Evolutionary conservation across 2,113 vertebrate species (phyloP).

Genomic region (Chrysemys picta): DNA sequence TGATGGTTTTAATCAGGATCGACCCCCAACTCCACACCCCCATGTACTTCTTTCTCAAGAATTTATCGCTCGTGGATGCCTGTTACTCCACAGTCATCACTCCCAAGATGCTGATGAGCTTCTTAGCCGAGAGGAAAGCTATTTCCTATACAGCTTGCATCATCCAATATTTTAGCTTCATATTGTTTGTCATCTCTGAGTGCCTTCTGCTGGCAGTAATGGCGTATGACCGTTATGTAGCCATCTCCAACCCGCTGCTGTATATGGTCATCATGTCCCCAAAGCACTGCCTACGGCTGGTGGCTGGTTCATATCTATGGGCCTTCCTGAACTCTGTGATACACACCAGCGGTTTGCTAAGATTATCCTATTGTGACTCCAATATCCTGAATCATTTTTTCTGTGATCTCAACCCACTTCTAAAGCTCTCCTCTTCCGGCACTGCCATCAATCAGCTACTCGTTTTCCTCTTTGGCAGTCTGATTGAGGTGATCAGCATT

Average conservation of each 20-base stretch:
- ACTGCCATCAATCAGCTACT: background rate
- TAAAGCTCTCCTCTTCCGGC: conserved; percentile 6
- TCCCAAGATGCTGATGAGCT: conserved; percentile 9
- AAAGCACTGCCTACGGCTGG: too few species aligned
- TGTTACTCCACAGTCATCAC: conserved; percentile 4
- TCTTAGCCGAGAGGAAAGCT: background rate
- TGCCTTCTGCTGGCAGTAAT: too few species aligned
- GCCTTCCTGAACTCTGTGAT: too few species aligned
- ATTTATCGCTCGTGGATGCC: conserved; percentile 21
- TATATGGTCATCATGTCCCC: too few species aligned
- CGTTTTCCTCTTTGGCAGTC: too few species aligned
- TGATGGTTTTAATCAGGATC: background rate
- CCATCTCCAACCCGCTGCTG: too few species aligned
- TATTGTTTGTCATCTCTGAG: too few species aligned
- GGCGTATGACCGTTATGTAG: too few species aligned
- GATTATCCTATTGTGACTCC: conserved; percentile 42
- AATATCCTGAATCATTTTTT: conserved; percentile 62
- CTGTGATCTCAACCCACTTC: conserved; percentile 48
- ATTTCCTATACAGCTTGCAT: conserved; percentile 48
- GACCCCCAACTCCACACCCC: conserved; percentile 10
- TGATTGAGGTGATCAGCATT: background rate
- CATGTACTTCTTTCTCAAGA: conserved; percentile 33
- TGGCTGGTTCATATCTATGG: too few species aligned
- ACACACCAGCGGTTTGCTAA: too few species aligned
- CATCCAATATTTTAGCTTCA: background rate